phyloP scores from a whole-genome alignment of 1,140 invertebrate species.

The Probaryconus sp. region DNA sequence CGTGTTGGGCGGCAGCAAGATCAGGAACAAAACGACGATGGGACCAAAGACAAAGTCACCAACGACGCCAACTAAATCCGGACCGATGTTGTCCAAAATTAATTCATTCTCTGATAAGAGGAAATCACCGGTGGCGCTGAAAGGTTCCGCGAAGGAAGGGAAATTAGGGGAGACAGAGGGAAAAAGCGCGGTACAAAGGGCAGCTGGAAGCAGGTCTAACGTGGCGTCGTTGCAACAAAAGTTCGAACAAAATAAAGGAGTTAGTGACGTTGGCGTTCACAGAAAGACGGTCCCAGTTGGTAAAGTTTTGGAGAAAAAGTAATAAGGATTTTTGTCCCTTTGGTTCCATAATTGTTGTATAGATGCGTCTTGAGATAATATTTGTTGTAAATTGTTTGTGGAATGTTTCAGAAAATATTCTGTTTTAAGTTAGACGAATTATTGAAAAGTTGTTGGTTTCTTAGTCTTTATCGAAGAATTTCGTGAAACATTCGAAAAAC shows the following conservation, averaged over 20 bases:
- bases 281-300: neutral
- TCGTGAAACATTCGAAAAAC: too few species aligned
- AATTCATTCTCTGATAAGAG: constrained; percentile 65
- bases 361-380: too few species aligned
- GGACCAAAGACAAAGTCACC: constrained; percentile 42
- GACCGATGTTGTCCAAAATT: constrained; percentile 60
- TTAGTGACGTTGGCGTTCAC: constrained; percentile 11
- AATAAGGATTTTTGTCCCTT: neutral
- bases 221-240: constrained; percentile 87
- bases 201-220: constrained; percentile 80
- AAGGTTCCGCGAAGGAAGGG: constrained; percentile 37
- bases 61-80: constrained; percentile 63
- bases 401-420: too few species aligned
- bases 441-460: too few species aligned
- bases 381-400: too few species aligned
- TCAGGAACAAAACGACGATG: constrained; percentile 54
- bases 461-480: too few species aligned
- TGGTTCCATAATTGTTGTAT: too few species aligned
- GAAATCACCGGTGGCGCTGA: constrained; percentile 67
- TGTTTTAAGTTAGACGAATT: too few species aligned
- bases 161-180: constrained; percentile 4
- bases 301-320: constrained; percentile 29
- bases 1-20: constrained; percentile 70
- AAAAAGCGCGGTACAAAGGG: constrained; percentile 47
- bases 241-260: constrained; percentile 79